These are phyloP conservation scores for Acleris cristana DNA, from an alignment of 2,888 invertebrate genomes.

Conservation along the genomic window DNA sequence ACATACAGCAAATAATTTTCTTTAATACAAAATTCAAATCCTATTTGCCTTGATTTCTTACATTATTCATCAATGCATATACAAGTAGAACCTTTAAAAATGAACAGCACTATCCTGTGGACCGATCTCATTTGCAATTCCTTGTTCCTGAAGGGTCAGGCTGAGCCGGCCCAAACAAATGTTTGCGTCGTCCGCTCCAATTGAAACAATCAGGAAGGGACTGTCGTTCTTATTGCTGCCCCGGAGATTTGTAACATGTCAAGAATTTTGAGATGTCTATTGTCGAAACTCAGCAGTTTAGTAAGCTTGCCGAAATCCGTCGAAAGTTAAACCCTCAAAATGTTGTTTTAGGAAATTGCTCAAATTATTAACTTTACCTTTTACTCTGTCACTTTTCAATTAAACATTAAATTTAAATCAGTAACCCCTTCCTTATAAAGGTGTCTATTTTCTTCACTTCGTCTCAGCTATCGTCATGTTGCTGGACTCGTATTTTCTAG, in stretches of 20 bases:
- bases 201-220: constrained; percentile 57
- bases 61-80: constrained; percentile 9
- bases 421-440: too few relatives aligned
- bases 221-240: constrained; percentile 29
- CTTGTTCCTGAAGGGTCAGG: constrained; percentile 52
- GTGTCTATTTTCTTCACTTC: too few relatives aligned
- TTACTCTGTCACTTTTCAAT: too few relatives aligned
- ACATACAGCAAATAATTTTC: not conserved
- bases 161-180: constrained; percentile 41
- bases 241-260: constrained; percentile 30
- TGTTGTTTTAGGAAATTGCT: too few relatives aligned
- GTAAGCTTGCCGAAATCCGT: too few relatives aligned
- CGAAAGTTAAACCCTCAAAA: too few relatives aligned
- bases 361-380: too few relatives aligned
- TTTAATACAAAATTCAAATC: not conserved
- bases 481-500: too few relatives aligned
- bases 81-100: constrained; percentile 17
- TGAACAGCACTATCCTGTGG: constrained; percentile 44
- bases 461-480: too few relatives aligned
- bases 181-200: constrained; percentile 50
- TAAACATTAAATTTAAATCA: too few relatives aligned
- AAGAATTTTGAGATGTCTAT: constrained; percentile 23
- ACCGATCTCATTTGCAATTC: constrained; percentile 69
- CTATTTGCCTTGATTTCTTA: not conserved
- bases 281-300: too few relatives aligned